These are phyloP conservation scores for Neosalanx taihuensis DNA, from an alignment of 2,797 vertebrate genomes.

Conservation along the genomic window DNA sequence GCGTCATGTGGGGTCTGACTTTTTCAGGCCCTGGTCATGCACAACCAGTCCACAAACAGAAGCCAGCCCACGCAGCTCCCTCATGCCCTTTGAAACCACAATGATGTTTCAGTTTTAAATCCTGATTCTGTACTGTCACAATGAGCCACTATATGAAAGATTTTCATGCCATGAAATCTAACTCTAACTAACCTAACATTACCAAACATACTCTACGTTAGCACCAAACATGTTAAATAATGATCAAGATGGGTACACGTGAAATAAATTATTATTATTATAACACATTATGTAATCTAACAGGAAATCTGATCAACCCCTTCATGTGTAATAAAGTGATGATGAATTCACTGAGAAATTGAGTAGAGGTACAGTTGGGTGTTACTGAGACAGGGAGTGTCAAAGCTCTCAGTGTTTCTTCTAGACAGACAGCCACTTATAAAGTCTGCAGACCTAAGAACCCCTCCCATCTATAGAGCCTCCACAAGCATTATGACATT, in stretches of 20 bases:
- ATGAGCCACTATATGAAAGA: conserved; percentile 23
- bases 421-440: neutral
- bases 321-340: neutral
- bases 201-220: neutral
- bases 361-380: neutral
- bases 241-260: neutral
- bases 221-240: neutral
- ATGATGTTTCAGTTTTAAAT: conserved; percentile 54
- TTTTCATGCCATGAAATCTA: neutral
- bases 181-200: neutral
- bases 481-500: neutral
- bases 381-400: neutral
- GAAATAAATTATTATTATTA: neutral
- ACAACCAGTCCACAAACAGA: conserved; percentile 30
- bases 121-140: conserved; percentile 15
- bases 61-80: conserved; percentile 6
- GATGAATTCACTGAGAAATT: neutral
- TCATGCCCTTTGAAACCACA: conserved; percentile 33
- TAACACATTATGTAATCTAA: neutral
- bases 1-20: conserved; percentile 14
- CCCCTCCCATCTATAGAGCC: neutral
- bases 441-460: neutral
- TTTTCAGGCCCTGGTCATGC: conserved; percentile 10
- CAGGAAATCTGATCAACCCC: neutral
- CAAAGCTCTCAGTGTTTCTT: neutral